Base-by-base conservation (phyloP, 2,797 vertebrate genomes). In the Menidia menidia region DNA sequence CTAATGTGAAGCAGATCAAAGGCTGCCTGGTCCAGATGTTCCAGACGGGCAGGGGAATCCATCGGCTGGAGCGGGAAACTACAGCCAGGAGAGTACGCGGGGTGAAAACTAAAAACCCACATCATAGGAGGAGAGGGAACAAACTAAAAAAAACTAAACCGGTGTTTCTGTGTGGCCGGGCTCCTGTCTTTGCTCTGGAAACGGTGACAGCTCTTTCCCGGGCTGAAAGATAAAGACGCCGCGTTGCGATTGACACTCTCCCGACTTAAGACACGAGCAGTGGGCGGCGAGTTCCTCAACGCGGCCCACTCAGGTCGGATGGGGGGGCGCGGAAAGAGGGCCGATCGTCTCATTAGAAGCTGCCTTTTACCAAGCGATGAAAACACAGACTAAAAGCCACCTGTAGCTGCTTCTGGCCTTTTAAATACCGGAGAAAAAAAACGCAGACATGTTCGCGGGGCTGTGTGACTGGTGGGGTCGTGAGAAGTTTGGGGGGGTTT, bases 11-110 rank as follows among this genome's bases (percentile, higher is more conserved):
- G 43, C 76, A 81, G 82, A 88, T 89, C 77, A 90, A 81, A 87
- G 67, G 68, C 77, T 74, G 74, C 74, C 59, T 50, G n/a, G 44
- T 78, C 84, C 87, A 91, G 83, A 88, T 88, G 85, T 83, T 86
- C 45, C 71, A 80, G 73, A 68, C 19, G 58, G 71, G 79, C 50
- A 25, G 59, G 41, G 57, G 72, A 68, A 52, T 66, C 53, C 18
- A 58, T 33, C 16, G 5, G 50, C 64, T 31, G 0, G 62, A 32
- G 47, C 73, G 44, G 61, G 51, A 54, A 71, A 59, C 60, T 39
- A 48, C 50, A 31, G 55, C 19, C 30, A 55, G 3, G 32, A 47
- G 4, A 18, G 50, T 42, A 42, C 33, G 25, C n/a, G 31, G 80
- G 76, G 80, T 68, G 66, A 75, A 79, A 75, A 79, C 63, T 18